Evolutionary conservation across 2,113 vertebrate species (phyloP), one percentile per base, ranked within the genome.

Genomic region (Bufo bufo): DNA sequence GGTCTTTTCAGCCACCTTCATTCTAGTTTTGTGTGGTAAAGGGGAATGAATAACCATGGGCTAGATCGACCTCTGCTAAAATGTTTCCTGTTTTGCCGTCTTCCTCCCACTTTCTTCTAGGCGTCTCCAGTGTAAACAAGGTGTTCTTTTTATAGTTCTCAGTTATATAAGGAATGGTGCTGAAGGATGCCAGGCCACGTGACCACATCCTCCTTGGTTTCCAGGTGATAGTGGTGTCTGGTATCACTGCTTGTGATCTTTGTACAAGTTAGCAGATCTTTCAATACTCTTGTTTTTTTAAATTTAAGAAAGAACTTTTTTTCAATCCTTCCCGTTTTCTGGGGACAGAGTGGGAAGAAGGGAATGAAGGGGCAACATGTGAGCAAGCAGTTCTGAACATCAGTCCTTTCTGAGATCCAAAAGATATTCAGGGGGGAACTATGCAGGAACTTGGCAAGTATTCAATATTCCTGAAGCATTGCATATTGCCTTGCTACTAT

Each of bases 91-190:
- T 74, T 74, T 74, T 74, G 71, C 71, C 6, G 71, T 14, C 71
- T 50, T 75, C 72, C 47, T 75, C 72, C 72, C 72, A 75, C 72
- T 75, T 75, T 49, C 72, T 49, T 75, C 16, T 75, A 49, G 72
- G 72, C 72, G 72, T 20, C 72, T 75, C 72, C 72, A 50, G 47
- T 50, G 72, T 75, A 75, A 75, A 75, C 72, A 75, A 50, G 72
- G 16, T 75, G 72, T 75, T 75, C 72, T 75, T 75, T 75, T 50
- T 75, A 20, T 75, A 75, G 72, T 14, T 50, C 72, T 75, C 72
- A 11, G 45, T 19, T 50, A 19, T 50, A 50, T 75, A 19, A 19
- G 72, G 17, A 75, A 75, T 75, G 45, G 2, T 50, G 72, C 17
- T 16, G 72, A 75, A 75, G 72, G 20, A 20, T 17, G 6, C 17